A percentile compares a stretch with the other conserved stretches of the same genome.
phyloP scores from a whole-genome alignment of 1,140 invertebrate genomes.

The Pseudomyrmex cubaensis region DNA sequence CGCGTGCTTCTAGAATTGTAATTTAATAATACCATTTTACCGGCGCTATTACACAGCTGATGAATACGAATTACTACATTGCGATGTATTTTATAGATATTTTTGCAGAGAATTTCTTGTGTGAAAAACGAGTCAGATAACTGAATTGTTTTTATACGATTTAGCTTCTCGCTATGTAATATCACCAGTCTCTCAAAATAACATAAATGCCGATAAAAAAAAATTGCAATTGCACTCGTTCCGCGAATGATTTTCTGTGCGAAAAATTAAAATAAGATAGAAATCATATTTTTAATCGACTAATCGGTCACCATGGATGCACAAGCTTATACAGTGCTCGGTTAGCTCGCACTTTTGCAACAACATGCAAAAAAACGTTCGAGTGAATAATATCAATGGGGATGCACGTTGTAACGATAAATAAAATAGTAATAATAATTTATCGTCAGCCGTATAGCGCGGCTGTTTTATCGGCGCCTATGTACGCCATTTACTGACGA shows the following conservation, averaged over 20 bases:
- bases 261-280: background rate
- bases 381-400: slow-evolving; percentile 40
- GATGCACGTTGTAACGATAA: slow-evolving; percentile 65
- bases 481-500: slow-evolving; percentile 69
- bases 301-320: slow-evolving; percentile 11
- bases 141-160: background rate
- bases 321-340: background rate
- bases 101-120: too few relatives aligned
- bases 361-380: slow-evolving; percentile 17
- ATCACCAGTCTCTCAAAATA: slow-evolving; percentile 2
- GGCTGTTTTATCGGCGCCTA: slow-evolving; percentile 75
- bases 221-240: background rate
- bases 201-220: background rate
- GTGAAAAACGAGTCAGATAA: background rate
- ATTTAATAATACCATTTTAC: slow-evolving; percentile 43
- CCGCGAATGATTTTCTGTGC: background rate
- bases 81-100: slow-evolving; percentile 1
- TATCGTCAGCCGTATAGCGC: slow-evolving; percentile 64
- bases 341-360: background rate
- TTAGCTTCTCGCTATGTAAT: background rate
- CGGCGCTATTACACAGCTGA: slow-evolving; percentile 28
- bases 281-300: background rate
- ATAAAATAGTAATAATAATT: slow-evolving; percentile 77
- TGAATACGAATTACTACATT: slow-evolving; percentile 16
- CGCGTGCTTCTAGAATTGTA: slow-evolving; percentile 30